A percentile compares a stretch with the other conserved stretches of the same genome.
These are phyloP conservation scores for Escarpia spicata DNA, from an alignment of 2,888 invertebrate species.

Conservation along the genomic window DNA sequence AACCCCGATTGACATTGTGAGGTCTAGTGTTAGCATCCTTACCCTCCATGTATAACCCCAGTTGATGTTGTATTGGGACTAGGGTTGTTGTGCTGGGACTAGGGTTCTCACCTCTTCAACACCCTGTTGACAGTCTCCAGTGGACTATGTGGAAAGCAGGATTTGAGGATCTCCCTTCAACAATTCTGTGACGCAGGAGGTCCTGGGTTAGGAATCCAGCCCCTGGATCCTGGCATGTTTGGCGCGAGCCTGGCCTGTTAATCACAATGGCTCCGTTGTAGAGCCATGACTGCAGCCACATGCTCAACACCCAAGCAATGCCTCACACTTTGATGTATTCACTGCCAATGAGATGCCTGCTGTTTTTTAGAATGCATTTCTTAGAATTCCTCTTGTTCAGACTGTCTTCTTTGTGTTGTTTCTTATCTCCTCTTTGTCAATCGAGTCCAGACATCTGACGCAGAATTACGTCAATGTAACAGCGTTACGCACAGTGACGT, in stretches of 20 bases:
- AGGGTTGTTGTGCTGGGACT: too few relatives aligned
- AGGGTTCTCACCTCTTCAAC: too few relatives aligned
- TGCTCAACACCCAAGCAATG: background rate
- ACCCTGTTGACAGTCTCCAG: background rate
- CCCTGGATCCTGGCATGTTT: background rate
- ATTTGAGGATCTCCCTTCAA: background rate
- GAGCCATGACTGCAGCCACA: background rate
- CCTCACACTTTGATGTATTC: background rate
- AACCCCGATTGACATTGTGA: background rate
- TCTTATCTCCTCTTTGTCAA: background rate
- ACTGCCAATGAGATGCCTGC: slow-evolving; percentile 9
- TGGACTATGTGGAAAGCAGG: background rate
- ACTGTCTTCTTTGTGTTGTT: background rate
- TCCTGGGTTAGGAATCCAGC: background rate
- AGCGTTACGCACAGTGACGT: background rate
- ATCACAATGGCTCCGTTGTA: background rate
- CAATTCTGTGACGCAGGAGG: background rate
- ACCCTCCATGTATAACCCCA: too few relatives aligned
- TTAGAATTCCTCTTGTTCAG: background rate
- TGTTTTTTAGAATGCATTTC: background rate
- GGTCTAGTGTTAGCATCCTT: too few relatives aligned
- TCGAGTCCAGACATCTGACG: background rate
- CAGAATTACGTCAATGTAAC: background rate
- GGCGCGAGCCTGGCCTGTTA: background rate
- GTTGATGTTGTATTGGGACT: too few relatives aligned